These are phyloP conservation scores for Arizona elegans DNA, from an alignment of 2,113 vertebrate species.

Conservation along the genomic window DNA sequence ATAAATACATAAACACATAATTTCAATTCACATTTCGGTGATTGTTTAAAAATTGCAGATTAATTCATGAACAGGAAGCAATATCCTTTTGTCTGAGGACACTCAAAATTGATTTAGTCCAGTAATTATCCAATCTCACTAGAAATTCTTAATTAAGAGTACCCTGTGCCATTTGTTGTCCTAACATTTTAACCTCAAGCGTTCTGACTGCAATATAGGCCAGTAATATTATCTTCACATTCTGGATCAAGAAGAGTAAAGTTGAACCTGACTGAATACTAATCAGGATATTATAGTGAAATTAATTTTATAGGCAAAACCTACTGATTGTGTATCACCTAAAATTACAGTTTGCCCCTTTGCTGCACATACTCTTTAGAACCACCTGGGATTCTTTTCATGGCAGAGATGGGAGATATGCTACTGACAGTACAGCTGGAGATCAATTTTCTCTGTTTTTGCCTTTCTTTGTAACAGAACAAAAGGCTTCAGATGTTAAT, in stretches of 20 bases:
- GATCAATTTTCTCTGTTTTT: background rate
- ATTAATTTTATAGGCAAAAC: background rate
- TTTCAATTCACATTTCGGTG: background rate
- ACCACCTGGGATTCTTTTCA: background rate
- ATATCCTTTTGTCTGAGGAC: background rate
- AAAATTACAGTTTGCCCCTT: background rate
- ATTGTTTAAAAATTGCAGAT: background rate
- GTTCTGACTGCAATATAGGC: background rate
- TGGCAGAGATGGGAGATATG: no score
- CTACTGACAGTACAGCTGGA: background rate
- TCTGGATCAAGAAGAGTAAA: background rate
- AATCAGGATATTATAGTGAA: background rate
- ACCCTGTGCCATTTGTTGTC: background rate
- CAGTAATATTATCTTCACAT: background rate
- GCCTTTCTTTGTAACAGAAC: background rate
- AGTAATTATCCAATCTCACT: background rate
- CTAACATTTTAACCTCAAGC: background rate
- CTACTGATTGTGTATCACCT: background rate
- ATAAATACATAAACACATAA: background rate
- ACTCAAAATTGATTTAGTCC: background rate
- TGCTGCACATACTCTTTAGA: background rate
- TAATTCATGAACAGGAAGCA: background rate
- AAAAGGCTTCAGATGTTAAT: background rate
- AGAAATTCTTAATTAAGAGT: background rate
- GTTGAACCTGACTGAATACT: background rate